Evolutionary conservation across 2,888 invertebrate species (phyloP).

Genomic region (Chaitophorus viminalis): DNA sequence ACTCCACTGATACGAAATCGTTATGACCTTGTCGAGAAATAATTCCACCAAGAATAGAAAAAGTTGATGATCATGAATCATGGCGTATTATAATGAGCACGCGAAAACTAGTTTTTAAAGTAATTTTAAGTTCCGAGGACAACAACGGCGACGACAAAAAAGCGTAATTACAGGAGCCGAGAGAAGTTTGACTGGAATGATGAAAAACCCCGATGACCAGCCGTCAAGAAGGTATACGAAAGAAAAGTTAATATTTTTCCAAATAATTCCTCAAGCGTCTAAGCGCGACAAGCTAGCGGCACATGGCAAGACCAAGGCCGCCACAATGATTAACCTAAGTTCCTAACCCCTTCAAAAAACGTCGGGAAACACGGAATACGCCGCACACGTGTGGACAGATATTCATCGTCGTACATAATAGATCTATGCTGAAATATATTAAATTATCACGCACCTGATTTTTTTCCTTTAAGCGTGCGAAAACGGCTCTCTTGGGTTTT

Average conservation of each 20-base stretch:
- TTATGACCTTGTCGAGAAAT: not conserved
- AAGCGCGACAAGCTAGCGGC: not conserved
- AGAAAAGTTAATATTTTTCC: too few species aligned
- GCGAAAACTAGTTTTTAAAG: not conserved
- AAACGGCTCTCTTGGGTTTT: not conserved
- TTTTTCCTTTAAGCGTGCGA: not conserved
- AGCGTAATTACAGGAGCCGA: not conserved
- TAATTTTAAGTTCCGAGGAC: not conserved
- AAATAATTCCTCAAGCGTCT: too few species aligned
- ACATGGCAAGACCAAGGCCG: not conserved
- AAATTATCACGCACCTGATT: not conserved
- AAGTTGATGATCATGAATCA: not conserved
- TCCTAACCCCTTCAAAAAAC: not conserved
- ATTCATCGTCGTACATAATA: too few species aligned
- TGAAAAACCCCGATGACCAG: not conserved
- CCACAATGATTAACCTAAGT: not conserved
- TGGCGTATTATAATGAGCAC: not conserved
- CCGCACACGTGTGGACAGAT: too few species aligned
- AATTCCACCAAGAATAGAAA: not conserved
- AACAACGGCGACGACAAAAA: not conserved
- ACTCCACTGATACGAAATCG: not conserved
- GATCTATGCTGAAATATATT: too few species aligned
- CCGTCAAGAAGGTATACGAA: not conserved
- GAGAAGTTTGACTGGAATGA: too few species aligned
- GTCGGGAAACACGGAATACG: not conserved